A percentile compares a stretch with the other conserved stretches of the same genome.
Evolutionary conservation across 2,888 invertebrate species (phyloP).

Genomic region (Leuctra nigra): DNA sequence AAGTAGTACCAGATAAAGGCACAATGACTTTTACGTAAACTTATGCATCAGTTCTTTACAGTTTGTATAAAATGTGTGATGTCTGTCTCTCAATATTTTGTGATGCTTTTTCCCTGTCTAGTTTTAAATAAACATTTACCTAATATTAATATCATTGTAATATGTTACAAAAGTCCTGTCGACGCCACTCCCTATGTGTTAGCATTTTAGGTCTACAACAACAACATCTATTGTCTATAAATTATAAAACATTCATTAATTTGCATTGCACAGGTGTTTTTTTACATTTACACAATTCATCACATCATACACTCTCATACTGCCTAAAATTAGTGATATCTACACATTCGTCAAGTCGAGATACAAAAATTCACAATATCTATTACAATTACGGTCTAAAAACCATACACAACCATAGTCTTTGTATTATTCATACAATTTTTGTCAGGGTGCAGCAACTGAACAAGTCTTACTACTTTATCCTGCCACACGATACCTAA

Average conservation of each 20-base stretch:
- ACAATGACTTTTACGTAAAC: too few relatives aligned
- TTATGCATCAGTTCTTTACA: too few relatives aligned
- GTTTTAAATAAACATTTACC: background rate
- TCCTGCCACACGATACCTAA: too few relatives aligned
- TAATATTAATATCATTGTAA: background rate
- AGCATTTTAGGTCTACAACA: background rate
- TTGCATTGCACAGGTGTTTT: background rate
- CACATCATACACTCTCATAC: background rate
- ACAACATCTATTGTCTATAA: background rate
- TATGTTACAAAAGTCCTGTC: conserved; percentile 1
- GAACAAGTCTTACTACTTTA: too few relatives aligned
- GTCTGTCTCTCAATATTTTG: too few relatives aligned
- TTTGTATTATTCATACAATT: conserved; percentile 18
- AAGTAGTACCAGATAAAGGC: too few relatives aligned
- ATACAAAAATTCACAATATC: background rate
- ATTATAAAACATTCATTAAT: background rate
- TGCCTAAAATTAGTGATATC: background rate
- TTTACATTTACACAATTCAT: background rate
- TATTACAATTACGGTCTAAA: conserved; percentile 18
- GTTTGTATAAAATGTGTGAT: too few relatives aligned
- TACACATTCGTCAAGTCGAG: background rate
- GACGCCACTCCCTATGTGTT: background rate
- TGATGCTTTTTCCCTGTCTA: too few relatives aligned
- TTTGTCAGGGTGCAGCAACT: too few relatives aligned
- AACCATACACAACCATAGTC: conserved; percentile 21